Evolutionary conservation across 2,888 invertebrate species (phyloP), one percentile per base, ranked within the genome.

Genomic region (Acleris emargana): DNA sequence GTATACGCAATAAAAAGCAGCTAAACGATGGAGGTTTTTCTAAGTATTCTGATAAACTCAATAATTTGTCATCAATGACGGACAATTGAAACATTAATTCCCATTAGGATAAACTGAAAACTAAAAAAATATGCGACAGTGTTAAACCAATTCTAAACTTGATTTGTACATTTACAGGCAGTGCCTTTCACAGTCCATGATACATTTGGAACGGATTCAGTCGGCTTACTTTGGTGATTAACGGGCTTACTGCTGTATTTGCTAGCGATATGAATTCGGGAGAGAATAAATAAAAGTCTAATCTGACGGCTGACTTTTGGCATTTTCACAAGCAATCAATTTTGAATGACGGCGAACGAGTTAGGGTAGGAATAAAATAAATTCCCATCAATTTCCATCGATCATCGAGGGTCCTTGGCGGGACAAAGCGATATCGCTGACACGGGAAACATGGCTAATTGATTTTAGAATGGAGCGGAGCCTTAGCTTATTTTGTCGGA

Each of bases 301-400:
- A 73, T 70, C 67, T 67, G 59, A 64, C 64, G 61, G 64, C 69
- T 69, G 71, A 78, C 73, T 73, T 78, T 76, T 72, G 72, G 69
- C 74, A 68, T 79, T 83, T 79, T 75, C 76, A 79, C 76, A 79
- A 78, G 81, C 85, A 85, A 88, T 88, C 87, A 88, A 88, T 88
- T 83, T 71, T 69, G 72, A 79, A 82, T 83, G 85, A 83, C 83
- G 74, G 79, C 68, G 77, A 79, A 79, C 81, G 82, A 78, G 80
- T 79, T 80, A 74, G 73, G 71, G 71, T 51, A 70, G 77, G 75
- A 78, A 82, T 76, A 77, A 77, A 77, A 86, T 80, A 83, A 82
- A 85, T 79, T 82, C 78, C 72, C 77, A 81, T 81, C 80, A 78
- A 79, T 77, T 76, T 73, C 73, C 84, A 89, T 88, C 88, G 80